phyloP scores from a whole-genome alignment of 1,140 invertebrate species.

The Spodoptera frugiperda region DNA sequence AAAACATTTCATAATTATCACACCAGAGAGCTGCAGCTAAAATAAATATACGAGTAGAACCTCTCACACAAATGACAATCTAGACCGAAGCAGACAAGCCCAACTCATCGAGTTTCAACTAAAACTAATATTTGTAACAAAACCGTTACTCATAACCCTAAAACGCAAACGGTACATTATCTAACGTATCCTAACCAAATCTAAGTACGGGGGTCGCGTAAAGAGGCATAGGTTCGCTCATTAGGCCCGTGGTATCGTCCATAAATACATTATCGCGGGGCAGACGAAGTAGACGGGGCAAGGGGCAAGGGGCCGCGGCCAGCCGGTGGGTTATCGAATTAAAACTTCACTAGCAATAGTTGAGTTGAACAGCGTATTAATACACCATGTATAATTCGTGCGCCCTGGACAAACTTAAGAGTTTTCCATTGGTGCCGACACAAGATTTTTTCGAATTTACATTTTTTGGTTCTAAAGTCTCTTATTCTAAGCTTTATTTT shows the following conservation, averaged over 20 bases:
- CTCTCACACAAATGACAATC: too few relatives aligned
- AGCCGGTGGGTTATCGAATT: constrained; percentile 82
- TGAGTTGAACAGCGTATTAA: constrained; percentile 84
- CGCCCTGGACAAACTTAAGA: constrained; percentile 76
- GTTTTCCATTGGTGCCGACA: constrained; percentile 58
- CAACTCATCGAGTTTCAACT: too few relatives aligned
- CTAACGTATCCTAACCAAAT: constrained; percentile 47
- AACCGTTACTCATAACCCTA: constrained; percentile 2
- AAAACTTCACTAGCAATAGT: constrained; percentile 85
- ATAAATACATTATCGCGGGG: constrained; percentile 83
- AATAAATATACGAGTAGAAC: too few relatives aligned
- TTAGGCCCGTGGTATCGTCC: constrained; percentile 82
- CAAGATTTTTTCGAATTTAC: background rate
- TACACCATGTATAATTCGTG: constrained; percentile 84
- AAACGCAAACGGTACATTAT: constrained; percentile 36
- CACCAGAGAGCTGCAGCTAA: too few relatives aligned
- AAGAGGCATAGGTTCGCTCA: constrained; percentile 79
- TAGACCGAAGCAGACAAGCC: too few relatives aligned
- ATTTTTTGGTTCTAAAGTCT: background rate
- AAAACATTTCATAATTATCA: too few relatives aligned
- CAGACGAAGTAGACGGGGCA: constrained; percentile 48
- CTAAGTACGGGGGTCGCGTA: constrained; percentile 67
- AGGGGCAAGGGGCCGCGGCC: constrained; percentile 46
- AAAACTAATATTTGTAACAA: background rate
- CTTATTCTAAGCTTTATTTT: too few relatives aligned